Base-by-base conservation (phyloP, 2,113 vertebrate genomes). In the Scomber scombrus region DNA sequence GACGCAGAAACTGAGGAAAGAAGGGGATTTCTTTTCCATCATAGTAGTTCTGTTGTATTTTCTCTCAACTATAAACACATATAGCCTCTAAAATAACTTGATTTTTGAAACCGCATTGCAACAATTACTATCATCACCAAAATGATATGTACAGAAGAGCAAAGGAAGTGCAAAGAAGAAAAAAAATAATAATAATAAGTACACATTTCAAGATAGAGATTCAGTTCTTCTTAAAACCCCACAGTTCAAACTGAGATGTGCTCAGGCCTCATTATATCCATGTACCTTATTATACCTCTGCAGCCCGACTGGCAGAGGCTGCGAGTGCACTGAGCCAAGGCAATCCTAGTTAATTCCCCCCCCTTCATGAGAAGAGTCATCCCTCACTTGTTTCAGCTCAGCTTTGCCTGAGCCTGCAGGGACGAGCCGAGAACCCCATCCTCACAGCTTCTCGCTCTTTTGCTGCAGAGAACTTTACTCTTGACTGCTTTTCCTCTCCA, bases 271-370 rank as follows among this genome's bases (percentile, higher is more conserved):
- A 89, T 93, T 93, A 93, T 71, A 80, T 40, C 84, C 75, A 23
- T 80, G 82, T 80, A 84, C 57, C 81, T 85, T 86, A 87, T 92
- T 92, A 91, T 81, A 88, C 88, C 83, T 78, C 82, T 54, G 85
- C 80, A 92, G 91, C 84, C 82, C 75, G 40, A 62, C 85, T 72
- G 86, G 80, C 88, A 83, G 78, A 85, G 90, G 82, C 87, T 49
- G 74, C 15, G 81, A 85, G 85, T 19, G 58, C 77, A 43, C 82
- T 89, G 92, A 94, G 92, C 89, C 83, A 29, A 79, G 65, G 75
- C 90, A 90, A 94, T 94, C 92, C 92, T 29, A 91, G 78, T 93
- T 93, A 91, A 92, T 91, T 85, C 92, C 84, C 79, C 74, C 78
- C 78, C 78, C 88, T 92, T 89, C 91, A 89, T 91, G 92, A 91